Evolutionary conservation across 53 echinoderm and acorn worm species (phyloP).

Genomic region (Hippasteria phrygiana): DNA sequence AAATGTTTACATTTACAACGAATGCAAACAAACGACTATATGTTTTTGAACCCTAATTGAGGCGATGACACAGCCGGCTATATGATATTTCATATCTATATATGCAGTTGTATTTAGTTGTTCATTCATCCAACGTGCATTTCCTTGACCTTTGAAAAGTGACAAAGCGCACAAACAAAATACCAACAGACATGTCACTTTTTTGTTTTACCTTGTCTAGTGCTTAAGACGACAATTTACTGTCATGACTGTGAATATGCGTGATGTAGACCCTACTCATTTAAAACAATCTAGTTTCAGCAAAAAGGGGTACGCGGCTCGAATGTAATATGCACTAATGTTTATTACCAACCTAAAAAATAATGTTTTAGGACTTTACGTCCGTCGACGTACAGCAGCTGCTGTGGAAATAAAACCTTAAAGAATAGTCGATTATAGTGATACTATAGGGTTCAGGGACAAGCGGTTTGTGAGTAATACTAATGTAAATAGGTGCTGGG

Average conservation of each 20-base stretch:
- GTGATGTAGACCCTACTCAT: too few species aligned
- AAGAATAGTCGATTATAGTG: neutral
- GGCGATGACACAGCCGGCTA: too few species aligned
- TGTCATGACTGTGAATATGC: too few species aligned
- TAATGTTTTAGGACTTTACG: neutral
- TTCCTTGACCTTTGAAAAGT: conserved; percentile 27
- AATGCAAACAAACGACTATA: neutral
- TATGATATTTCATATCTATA: neutral
- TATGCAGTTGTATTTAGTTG: conserved; percentile 10
- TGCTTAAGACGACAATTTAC: neutral
- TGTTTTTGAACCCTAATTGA: too few species aligned
- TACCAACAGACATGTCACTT: neutral
- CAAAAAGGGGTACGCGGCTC: neutral
- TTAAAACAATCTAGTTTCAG: neutral
- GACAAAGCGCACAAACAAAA: neutral
- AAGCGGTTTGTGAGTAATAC: neutral
- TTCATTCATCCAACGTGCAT: conserved; percentile 8
- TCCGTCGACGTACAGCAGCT: neutral
- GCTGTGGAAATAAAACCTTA: neutral
- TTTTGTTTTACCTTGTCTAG: neutral
- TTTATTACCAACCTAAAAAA: neutral
- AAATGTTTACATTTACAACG: neutral
- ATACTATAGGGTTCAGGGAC: neutral
- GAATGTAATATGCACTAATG: neutral
- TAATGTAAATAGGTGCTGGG: neutral